Evolutionary conservation across 2,113 vertebrate genomes (phyloP).

Genomic region (Bufo bufo): DNA sequence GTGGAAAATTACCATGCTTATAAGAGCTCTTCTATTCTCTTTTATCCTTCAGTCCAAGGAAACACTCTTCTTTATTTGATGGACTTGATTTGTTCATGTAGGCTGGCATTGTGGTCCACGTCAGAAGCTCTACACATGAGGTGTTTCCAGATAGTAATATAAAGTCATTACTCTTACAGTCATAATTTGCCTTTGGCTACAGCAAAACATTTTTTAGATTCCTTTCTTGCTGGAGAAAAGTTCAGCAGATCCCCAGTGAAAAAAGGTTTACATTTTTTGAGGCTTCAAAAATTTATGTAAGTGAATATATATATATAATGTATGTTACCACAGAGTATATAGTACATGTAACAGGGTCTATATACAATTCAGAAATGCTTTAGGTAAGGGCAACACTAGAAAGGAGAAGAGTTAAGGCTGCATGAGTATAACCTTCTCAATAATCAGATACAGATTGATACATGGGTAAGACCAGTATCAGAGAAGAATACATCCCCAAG

Average conservation of each 20-base stretch:
- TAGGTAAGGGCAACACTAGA: neutral
- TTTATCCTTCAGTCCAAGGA: neutral
- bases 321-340: slow-evolving; percentile 38
- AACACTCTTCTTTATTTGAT: neutral
- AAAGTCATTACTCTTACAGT: neutral
- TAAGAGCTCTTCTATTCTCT: neutral
- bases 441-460: neutral
- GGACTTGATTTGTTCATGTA: slow-evolving; percentile 13
- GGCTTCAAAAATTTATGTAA: slow-evolving; percentile 38
- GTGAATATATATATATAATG: slow-evolving; percentile 20
- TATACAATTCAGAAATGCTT: slow-evolving; percentile 20
- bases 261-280: slow-evolving; percentile 44
- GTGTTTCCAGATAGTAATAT: neutral
- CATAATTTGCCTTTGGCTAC: slow-evolving; percentile 43
- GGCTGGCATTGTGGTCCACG: neutral
- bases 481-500: neutral
- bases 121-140: neutral
- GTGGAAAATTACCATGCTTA: neutral
- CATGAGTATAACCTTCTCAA: neutral
- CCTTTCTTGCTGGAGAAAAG: slow-evolving; percentile 31
- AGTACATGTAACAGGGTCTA: neutral
- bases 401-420: slow-evolving; percentile 29
- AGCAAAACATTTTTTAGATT: neutral
- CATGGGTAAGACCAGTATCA: neutral
- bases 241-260: slow-evolving; percentile 39